phyloP scores from a whole-genome alignment of 2,113 vertebrate species.

The Oreamnos americanus region DNA sequence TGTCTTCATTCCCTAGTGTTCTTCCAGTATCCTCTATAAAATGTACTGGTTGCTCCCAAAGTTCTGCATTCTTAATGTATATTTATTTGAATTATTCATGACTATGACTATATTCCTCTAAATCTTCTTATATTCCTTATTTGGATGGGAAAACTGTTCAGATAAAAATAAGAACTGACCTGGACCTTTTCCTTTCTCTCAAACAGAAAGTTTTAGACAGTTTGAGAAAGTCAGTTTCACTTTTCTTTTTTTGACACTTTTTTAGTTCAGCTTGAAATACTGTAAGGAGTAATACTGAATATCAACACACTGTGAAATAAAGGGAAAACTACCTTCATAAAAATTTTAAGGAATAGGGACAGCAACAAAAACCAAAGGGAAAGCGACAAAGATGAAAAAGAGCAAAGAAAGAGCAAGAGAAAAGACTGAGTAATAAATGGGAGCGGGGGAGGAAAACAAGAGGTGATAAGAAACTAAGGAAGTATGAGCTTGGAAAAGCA shows the following conservation, averaged over 20 bases:
- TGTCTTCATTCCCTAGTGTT: constrained; percentile 57
- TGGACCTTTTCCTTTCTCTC: constrained; percentile 50
- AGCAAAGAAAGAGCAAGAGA: neutral
- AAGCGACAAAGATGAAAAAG: constrained; percentile 12
- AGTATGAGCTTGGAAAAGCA: neutral
- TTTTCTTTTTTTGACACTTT: constrained; percentile 31
- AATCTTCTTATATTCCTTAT: constrained; percentile 63
- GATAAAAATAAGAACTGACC: constrained; percentile 71
- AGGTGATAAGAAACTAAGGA: neutral
- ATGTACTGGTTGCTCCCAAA: constrained; percentile 42
- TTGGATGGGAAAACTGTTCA: constrained; percentile 50
- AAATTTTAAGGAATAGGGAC: constrained; percentile 41
- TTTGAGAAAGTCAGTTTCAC: constrained; percentile 31
- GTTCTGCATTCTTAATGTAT: constrained; percentile 59
- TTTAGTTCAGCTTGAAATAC: constrained; percentile 25
- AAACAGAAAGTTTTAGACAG: constrained; percentile 49
- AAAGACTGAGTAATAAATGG: neutral
- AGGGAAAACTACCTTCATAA: constrained; percentile 40
- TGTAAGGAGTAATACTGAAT: neutral
- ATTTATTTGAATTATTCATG: constrained; percentile 73
- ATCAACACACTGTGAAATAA: constrained; percentile 30
- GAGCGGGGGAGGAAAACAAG: neutral
- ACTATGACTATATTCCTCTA: constrained; percentile 56
- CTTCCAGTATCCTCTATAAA: constrained; percentile 60
- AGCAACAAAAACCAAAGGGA: constrained; percentile 23